Evolutionary conservation across 1,140 invertebrate genomes (phyloP).

Genomic region (Drosophila ogumai): DNA sequence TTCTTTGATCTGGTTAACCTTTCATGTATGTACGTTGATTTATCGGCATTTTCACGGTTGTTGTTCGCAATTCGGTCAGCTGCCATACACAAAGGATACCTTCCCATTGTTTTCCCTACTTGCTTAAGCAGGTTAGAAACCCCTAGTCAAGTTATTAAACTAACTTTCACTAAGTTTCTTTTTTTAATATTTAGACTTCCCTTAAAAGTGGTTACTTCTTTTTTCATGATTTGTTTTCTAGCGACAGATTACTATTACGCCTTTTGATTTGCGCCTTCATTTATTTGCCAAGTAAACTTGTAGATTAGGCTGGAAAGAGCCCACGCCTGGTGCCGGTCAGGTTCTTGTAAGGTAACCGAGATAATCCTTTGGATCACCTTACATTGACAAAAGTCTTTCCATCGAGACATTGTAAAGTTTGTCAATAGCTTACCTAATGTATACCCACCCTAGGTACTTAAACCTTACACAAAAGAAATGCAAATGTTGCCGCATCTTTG

Average conservation of each 20-base stretch:
- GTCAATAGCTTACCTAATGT: conserved; percentile 74
- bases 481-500: conserved; percentile 57
- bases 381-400: conserved; percentile 15
- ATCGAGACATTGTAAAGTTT: conserved; percentile 48
- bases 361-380: conserved; percentile 45
- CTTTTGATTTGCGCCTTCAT: not conserved
- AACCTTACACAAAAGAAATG: conserved; percentile 27
- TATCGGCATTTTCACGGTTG: conserved; percentile 13
- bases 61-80: conserved; percentile 13
- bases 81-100: not conserved
- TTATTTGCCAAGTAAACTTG: conserved; percentile 55
- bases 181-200: not conserved
- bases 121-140: not conserved
- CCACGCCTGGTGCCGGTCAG: conserved; percentile 37
- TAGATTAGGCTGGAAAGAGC: conserved; percentile 41
- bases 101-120: not conserved
- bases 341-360: not conserved
- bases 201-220: not conserved
- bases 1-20: conserved; percentile 8
- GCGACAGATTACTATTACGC: too few relatives aligned
- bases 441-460: conserved; percentile 13
- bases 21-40: conserved; percentile 25
- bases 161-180: not conserved
- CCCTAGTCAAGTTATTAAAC: not conserved
- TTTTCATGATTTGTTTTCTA: not conserved